Evolutionary conservation across 2,888 invertebrate species (phyloP).

Genomic region (Phasia obesa): DNA sequence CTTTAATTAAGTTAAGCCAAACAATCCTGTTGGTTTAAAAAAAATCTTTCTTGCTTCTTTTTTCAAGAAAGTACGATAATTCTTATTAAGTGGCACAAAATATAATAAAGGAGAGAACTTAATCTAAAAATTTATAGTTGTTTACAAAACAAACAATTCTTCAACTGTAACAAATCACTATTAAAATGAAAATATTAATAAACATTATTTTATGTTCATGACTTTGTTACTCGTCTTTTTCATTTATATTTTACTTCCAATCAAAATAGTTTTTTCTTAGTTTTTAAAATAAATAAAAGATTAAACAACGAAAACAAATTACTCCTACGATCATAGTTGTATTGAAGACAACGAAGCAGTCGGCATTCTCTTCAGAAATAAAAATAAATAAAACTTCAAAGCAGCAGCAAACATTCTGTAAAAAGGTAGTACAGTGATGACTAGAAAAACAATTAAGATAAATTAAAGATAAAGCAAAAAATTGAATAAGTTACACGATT

Average conservation of each 20-base stretch:
- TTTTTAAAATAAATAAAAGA: too few relatives aligned
- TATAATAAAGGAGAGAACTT: conserved; percentile 73
- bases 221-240: conserved; percentile 9
- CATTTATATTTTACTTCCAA: conserved; percentile 76
- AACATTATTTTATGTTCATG: conserved; percentile 73
- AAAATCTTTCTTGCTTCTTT: too few relatives aligned
- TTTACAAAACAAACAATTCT: conserved; percentile 55
- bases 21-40: too few relatives aligned
- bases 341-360: conserved; percentile 38
- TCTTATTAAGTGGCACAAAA: conserved; percentile 74
- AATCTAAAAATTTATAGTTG: conserved; percentile 76
- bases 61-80: too few relatives aligned
- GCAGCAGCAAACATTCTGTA: conserved; percentile 7
- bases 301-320: too few relatives aligned
- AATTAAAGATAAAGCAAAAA: too few relatives aligned
- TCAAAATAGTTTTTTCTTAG: conserved; percentile 76
- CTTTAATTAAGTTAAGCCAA: too few relatives aligned
- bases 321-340: conserved; percentile 35
- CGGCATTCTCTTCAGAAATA: conserved; percentile 18
- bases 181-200: conserved; percentile 78
- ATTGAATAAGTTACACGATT: neutral
- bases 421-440: conserved; percentile 19
- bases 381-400: conserved; percentile 26
- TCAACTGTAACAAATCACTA: conserved; percentile 77
- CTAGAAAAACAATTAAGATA: neutral